Base-by-base conservation (phyloP, 2,113 vertebrate genomes). In the Tragelaphus imberbis region DNA sequence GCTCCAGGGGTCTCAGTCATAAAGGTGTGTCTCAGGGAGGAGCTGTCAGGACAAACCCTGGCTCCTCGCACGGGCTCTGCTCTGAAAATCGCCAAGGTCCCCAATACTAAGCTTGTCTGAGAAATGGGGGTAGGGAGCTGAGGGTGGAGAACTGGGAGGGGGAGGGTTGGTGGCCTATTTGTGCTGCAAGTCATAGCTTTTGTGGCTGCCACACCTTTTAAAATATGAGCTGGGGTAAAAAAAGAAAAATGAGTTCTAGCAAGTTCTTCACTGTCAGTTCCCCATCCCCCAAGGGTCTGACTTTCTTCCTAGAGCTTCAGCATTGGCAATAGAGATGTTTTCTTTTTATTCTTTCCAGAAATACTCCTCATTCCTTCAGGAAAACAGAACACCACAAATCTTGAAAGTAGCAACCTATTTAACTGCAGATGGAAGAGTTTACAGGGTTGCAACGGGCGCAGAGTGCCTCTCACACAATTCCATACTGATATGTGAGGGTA, bases 1-100 rank as follows among this genome's bases (percentile, higher is more conserved):
- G 96, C 97, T 97, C 89, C 96, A 97, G 91, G 94, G 95, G 93
- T 94, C 98, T 93, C 96, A 47, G 96, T 98, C 97, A 98, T 77
- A 63, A 75, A 97, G 97, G 96, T 6, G 91, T 95, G 97, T 88
- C 87, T 75, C 28, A 23, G 82, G 89, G 85, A 97, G 95, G 91
- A 89, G 79, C 71, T 95, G 82, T 28, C 44, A 51, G 68, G 82
- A 61, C 51, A 59, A 75, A 86, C 28, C 28, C 27, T n/a, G 59
- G 33, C 21, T 86, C 59, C 59, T 89, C 30, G 9, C 3, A 25
- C 1, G 2, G 59, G 58, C 51, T 91, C 11, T 88, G 27, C 81
- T 94, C 86, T 79, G 77, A 44, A 81, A 58, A 47, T 85, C 19
- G 33, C 79, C 55, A 84, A 36, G 4, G 19, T 59, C 56, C 21